Evolutionary conservation across 2,113 vertebrate species (phyloP).

Genomic region (Shinisaurus crocodilurus): DNA sequence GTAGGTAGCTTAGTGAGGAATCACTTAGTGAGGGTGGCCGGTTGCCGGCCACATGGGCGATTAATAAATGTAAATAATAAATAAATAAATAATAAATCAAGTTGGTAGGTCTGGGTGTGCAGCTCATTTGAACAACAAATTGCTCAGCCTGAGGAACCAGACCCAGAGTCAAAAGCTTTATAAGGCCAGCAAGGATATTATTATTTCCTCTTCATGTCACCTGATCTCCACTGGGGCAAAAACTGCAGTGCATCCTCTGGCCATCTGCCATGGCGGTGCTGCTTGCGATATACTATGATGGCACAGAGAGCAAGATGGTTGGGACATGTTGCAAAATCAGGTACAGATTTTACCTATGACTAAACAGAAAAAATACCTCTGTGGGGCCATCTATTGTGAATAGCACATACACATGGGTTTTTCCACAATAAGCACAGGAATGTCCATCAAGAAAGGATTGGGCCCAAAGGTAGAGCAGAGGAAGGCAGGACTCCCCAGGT

Average conservation of each 20-base stretch:
- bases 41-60: too few species aligned
- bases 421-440: not conserved
- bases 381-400: not conserved
- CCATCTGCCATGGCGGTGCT: not conserved
- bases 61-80: too few species aligned
- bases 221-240: not conserved
- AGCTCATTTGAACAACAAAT: too few species aligned
- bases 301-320: not conserved
- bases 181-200: not conserved
- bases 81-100: too few species aligned
- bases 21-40: too few species aligned
- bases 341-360: not conserved
- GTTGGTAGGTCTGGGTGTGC: too few species aligned
- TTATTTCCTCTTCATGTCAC: not conserved
- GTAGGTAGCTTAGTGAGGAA: not conserved
- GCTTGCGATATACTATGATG: not conserved
- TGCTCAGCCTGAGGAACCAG: not conserved
- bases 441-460: too few species aligned
- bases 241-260: not conserved
- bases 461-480: too few species aligned
- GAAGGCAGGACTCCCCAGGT: too few species aligned
- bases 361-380: not conserved
- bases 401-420: not conserved
- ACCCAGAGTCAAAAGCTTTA: not conserved
- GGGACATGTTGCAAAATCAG: too few species aligned